Base-by-base conservation (phyloP, 2,888 invertebrate species). In the Drosophila maculinotata region DNA sequence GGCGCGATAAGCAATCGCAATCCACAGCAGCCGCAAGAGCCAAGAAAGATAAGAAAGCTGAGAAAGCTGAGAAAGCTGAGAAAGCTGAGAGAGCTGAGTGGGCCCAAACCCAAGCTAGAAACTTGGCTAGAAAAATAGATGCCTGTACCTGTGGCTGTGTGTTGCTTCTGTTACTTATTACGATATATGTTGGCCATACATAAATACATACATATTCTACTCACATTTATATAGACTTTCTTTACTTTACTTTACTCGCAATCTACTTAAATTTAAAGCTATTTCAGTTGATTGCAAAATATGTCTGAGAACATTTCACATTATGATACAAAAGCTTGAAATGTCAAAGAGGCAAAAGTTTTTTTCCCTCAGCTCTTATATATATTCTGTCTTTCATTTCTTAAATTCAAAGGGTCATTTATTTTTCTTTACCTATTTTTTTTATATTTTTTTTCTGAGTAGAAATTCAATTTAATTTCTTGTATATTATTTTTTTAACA, bases 1-100 rank as follows among this genome's bases (percentile, higher is more conserved):
- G 48, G 44, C 56, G 57, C 64, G 71, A 71, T 71, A 71, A 72
- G 72, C 54, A 49, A 45, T 47, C 44, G 72, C 54, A 49, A 45
- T 47, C 44, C 56, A 39, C 45, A 17, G n/a, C 20, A 51, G 57
- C 54, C 70, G 36, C 30, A 39, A 15, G n/a, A 63, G 44, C 17
- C 17, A 44, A 20, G 30, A 15, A 45, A 35, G 47, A 31, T 23
- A 23, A 25, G 23, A 14, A 25, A 44, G 49, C 44, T 49, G 54
- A 54, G n/a, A n/a, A n/a, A n/a, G n/a, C n/a, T n/a, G n/a, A n/a
- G n/a, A 15, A 45, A 35, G 47, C 31, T 23, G 28, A 25, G 23
- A 14, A 25, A 44, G 49, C 44, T 49, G 54, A 54, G n/a, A n/a
- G 47, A 10, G 25, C 23, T 26, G n/a, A 30, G 20, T 3, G 20